Base-by-base conservation (phyloP, 2,888 invertebrate species). In the Tiliacea aurago region DNA sequence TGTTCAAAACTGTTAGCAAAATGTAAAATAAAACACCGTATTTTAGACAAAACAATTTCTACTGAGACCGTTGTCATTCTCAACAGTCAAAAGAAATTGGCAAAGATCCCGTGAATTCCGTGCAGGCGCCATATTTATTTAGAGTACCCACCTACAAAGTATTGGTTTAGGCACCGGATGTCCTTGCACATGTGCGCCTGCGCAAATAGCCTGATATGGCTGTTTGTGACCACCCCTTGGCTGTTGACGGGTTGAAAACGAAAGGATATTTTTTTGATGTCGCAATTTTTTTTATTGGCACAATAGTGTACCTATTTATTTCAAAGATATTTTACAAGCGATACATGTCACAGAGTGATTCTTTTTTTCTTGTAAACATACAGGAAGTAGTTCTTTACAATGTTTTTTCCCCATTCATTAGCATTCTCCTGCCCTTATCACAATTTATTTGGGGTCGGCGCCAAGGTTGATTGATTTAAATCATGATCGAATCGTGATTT, bases 131-230 rank as follows among this genome's bases (percentile, higher is more conserved):
- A 23, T 84, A 51, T 86, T 85, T 81, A 68, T 78, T 84, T 77
- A 73, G 76, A 81, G 68, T 53, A 77, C 18, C 64, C 53, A 64
- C 51, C 64, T 64, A 64, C 47, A 23, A 70, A 67, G 78, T 86
- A 80, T 86, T 86, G 67, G 43, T 86, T 86, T 86, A 86, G 86
- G 85, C 79, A 76, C 86, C 86, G 86, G 86, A 86, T 86, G 86
- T 80, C 70, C 73, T 61, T 70, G 51, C 85, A 75, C 78, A 83
- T 84, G 84, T 84, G 82, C 70, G 56, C 28, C 72, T 64, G 67
- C 53, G 78, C 77, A 84, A 70, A 83, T 76, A 77, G 55, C 59
- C 51, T 33, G 62, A 47, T 69, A 64, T 15, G 55, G n/a, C 23
- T 83, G 59, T 83, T 86, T 86, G 79, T 75, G 83, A 28, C 84